Evolutionary conservation across 1,140 invertebrate genomes (phyloP).

Genomic region (Triops longicaudatus): DNA sequence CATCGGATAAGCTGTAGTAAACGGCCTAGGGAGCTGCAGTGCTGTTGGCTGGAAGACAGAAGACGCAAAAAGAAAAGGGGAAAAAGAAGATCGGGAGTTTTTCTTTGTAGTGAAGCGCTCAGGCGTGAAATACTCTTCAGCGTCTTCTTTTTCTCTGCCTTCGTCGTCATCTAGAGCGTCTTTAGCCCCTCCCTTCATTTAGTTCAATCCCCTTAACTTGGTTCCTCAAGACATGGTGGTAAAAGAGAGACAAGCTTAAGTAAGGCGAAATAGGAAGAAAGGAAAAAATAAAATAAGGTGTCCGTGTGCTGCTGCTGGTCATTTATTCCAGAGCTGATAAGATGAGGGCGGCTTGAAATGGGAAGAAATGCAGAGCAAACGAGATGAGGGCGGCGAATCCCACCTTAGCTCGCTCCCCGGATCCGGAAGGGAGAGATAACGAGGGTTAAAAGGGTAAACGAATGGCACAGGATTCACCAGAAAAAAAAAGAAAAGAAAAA

Average conservation of each 20-base stretch:
- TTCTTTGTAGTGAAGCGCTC: constrained; percentile 6
- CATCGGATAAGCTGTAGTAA: background rate
- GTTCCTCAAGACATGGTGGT: background rate
- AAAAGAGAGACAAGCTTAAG: background rate
- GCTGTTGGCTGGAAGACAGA: too few species aligned
- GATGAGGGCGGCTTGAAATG: background rate
- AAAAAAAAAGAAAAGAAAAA: background rate
- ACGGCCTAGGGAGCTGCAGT: too few species aligned
- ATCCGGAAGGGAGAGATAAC: too few species aligned
- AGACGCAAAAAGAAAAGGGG: background rate
- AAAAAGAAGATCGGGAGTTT: background rate
- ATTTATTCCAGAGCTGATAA: background rate
- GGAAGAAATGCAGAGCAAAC: background rate
- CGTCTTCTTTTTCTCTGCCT: background rate
- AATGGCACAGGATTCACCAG: background rate
- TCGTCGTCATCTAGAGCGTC: too few species aligned
- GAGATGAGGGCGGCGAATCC: background rate
- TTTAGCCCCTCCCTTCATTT: background rate
- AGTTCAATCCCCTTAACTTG: background rate
- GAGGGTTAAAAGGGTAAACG: constrained; percentile 6
- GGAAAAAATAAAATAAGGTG: background rate
- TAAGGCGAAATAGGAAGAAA: background rate
- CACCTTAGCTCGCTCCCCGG: background rate
- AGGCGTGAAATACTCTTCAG: constrained; percentile 2
- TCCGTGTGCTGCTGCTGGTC: constrained; percentile 4